Evolutionary conservation across 2,797 vertebrate genomes (phyloP), one percentile per base, ranked within the genome.

Genomic region (Pogonophryne albipinna): DNA sequence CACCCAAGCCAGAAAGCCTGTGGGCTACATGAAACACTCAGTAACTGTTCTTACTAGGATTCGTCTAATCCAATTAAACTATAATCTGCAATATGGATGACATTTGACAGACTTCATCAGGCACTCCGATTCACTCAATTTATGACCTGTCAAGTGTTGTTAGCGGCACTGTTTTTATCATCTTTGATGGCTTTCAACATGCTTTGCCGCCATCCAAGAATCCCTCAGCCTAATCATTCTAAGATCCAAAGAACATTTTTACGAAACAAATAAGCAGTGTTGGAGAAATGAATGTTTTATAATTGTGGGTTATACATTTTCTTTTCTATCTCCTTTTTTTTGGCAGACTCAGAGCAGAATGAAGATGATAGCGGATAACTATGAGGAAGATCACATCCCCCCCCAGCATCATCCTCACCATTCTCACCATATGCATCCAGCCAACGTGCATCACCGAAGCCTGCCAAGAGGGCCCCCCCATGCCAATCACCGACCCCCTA

Each of bases 321-420:
- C 23, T 72, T 70, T 16, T 65, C 77, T 81, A 50, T 82, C 51
- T 66, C 42, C n/a, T 77, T 41, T 55, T 59, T 57, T 66, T 76
- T 76, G 58, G 49, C 85, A 99, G 98, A 99, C 97, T 20, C 98
- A 99, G 80, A 99, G 96, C 86, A 95, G 98, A 86, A 99, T 98
- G 97, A 98, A 99, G 89, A 88, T 98, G 85, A 97, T 98, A 89
- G 95, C 97, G 0, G 98, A 99, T 89, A 97, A 95, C 92, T 97
- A 98, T 0, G 97, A 98, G 20, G 97, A 98, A 60, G 97, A 97
- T 23, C 92, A 97, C 85, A 95, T 96, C 72, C 96, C 97, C 72
- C 94, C 96, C 23, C 94, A 92, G 47, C 92, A 93, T 76, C 90
- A 93, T 59, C 87, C 88, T 67, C 97, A 97, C 13, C 97, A 97